Conservation (phyloP, 2,797 vertebrate species). For the Enteromius paludinosus region DNA sequence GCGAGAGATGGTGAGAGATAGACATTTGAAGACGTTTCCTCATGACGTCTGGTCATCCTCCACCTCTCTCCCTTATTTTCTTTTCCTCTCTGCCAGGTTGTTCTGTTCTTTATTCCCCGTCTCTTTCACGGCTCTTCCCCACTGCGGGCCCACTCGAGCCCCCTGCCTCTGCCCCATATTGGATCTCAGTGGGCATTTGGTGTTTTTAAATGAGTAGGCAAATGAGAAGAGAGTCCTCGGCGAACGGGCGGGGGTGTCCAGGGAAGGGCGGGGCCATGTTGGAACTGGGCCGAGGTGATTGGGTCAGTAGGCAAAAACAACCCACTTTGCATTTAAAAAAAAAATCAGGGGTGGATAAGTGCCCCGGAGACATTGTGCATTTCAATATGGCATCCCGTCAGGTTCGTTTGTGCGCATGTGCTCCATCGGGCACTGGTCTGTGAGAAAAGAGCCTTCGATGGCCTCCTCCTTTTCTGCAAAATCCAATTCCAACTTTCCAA, state of each 20-base stretch:
- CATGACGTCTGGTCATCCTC: conserved; percentile 59
- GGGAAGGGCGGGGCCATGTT: conserved; percentile 23
- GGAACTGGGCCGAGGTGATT: conserved; percentile 72
- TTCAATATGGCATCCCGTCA: conserved; percentile 77
- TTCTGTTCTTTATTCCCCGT: conserved; percentile 43
- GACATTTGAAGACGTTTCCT: conserved; percentile 71
- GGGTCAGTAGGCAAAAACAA: conserved; percentile 75
- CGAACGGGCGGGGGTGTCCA: conserved; percentile 55
- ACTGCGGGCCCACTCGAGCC: conserved; percentile 76
- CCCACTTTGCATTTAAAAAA: conserved; percentile 63
- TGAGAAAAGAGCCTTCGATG: conserved; percentile 74
- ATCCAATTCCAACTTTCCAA: conserved; percentile 80
- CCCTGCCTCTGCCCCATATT: conserved; percentile 84
- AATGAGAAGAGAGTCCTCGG: conserved; percentile 76
- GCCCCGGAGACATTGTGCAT: conserved; percentile 73
- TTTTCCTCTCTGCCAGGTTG: conserved; percentile 50
- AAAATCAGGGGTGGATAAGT: conserved; percentile 73
- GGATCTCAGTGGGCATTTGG: conserved; percentile 85
- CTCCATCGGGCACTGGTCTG: conserved; percentile 75
- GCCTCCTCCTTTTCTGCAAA: conserved; percentile 74
- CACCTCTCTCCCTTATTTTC: conserved; percentile 50
- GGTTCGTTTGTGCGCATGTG: conserved; percentile 67
- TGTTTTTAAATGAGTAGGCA: conserved; percentile 85
- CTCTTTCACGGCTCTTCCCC: conserved; percentile 73
- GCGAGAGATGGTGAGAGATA: conserved; percentile 51